Evolutionary conservation across 2,888 invertebrate species (phyloP).

Genomic region (Meiosimyza platycephala): DNA sequence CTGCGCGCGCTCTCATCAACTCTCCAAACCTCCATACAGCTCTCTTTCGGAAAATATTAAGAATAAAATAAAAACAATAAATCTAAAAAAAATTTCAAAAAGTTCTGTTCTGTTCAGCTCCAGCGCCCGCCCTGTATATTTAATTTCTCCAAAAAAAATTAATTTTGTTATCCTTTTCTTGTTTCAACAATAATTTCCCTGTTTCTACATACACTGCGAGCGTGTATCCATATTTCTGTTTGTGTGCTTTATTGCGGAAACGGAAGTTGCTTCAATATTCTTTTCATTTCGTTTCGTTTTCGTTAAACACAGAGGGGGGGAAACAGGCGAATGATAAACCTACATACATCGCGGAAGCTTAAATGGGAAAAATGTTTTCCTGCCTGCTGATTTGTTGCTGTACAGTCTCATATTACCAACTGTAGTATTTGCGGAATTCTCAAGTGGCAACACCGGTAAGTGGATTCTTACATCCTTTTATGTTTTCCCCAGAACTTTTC

Average conservation of each 20-base stretch:
- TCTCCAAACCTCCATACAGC: no score
- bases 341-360: not conserved
- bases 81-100: no score
- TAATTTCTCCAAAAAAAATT: no score
- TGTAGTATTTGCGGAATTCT: constrained; percentile 1
- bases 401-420: not conserved
- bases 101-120: no score
- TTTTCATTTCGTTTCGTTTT: not conserved
- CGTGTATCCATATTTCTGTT: not conserved
- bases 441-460: constrained; percentile 25
- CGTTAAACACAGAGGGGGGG: not conserved
- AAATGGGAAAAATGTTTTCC: constrained; percentile 16
- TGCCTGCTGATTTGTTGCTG: not conserved
- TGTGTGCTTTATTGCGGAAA: not conserved
- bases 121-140: no score
- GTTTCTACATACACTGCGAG: no score
- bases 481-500: no score
- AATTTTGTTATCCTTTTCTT: no score
- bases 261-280: constrained; percentile 21
- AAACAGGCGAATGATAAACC: not conserved
- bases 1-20: no score
- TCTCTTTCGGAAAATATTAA: no score
- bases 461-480: not conserved
- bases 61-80: no score
- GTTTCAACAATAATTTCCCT: no score